Evolutionary conservation across 2,797 vertebrate species (phyloP).

Genomic region (Epinephelus awoara): DNA sequence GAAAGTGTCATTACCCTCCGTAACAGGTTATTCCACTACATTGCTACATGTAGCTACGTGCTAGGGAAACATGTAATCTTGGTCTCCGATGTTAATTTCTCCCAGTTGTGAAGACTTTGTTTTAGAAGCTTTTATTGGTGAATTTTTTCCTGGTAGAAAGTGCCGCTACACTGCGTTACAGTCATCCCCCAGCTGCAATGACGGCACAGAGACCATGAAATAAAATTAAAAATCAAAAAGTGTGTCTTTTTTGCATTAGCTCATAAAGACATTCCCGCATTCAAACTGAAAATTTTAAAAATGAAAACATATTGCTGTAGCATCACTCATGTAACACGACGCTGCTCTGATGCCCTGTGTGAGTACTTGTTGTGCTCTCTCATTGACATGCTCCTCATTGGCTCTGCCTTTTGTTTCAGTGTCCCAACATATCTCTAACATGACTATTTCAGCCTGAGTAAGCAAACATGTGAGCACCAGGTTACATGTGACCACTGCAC

Average conservation of each 20-base stretch:
- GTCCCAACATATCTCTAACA: constrained; percentile 71
- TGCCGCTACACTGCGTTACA: no score
- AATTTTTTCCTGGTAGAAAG: no score
- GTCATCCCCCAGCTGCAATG: no score
- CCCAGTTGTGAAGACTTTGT: no score
- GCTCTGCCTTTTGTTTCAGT: constrained; percentile 60
- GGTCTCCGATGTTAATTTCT: no score
- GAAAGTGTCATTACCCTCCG: no score
- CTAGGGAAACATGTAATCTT: no score
- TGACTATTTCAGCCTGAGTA: constrained; percentile 74
- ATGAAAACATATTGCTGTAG: not conserved
- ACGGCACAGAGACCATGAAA: no score
- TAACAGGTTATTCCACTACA: no score
- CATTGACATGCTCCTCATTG: constrained; percentile 42
- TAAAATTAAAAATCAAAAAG: not conserved
- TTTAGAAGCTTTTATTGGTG: no score
- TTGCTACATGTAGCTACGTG: no score
- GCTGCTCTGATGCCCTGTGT: not conserved
- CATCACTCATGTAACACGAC: not conserved
- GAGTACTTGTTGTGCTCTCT: constrained; percentile 31
- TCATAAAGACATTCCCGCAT: not conserved
- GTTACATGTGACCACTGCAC: constrained; percentile 15
- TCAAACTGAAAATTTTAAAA: not conserved
- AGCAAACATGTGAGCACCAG: constrained; percentile 63
- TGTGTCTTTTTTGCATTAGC: not conserved